phyloP scores from a whole-genome alignment of 1,140 invertebrate species.

The Drosophila saltans region DNA sequence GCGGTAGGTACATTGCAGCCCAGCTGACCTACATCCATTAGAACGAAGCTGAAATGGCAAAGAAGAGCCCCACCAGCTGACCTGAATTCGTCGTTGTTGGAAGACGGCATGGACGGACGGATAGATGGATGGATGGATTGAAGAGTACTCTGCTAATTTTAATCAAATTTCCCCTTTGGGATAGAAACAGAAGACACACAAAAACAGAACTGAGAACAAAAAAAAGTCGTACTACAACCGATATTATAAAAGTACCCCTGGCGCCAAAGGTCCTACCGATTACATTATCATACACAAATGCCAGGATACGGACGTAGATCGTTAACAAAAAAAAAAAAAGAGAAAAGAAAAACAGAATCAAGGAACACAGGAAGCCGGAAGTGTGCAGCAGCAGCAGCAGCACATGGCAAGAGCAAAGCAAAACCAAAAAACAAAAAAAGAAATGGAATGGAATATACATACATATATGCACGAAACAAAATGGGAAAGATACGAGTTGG shows the following conservation, averaged over 20 bases:
- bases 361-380: conserved; percentile 64
- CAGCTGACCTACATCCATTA: conserved; percentile 71
- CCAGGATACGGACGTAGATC: conserved; percentile 28
- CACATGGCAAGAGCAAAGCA: conserved; percentile 66
- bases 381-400: conserved; percentile 55
- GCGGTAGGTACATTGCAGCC: conserved; percentile 24
- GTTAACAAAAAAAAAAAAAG: conserved; percentile 26
- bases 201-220: background rate
- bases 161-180: conserved; percentile 63
- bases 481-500: conserved; percentile 48
- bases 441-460: conserved; percentile 42
- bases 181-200: background rate
- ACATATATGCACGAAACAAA: conserved; percentile 12
- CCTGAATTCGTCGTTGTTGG: conserved; percentile 60
- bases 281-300: conserved; percentile 11
- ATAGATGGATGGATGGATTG: background rate
- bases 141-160: conserved; percentile 53
- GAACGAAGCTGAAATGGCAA: conserved; percentile 35
- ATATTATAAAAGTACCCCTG: conserved; percentile 33
- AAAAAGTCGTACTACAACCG: conserved; percentile 25
- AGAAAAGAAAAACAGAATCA: conserved; percentile 21
- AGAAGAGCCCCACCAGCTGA: conserved; percentile 52
- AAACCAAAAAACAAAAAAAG: background rate
- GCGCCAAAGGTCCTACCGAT: background rate
- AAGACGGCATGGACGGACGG: conserved; percentile 42